Percentiles rank a stretch among this genome's conserved stretches.
These are phyloP conservation scores for Tigriopus californicus DNA, from an alignment of 2,888 invertebrate genomes.

Conservation along the genomic window DNA sequence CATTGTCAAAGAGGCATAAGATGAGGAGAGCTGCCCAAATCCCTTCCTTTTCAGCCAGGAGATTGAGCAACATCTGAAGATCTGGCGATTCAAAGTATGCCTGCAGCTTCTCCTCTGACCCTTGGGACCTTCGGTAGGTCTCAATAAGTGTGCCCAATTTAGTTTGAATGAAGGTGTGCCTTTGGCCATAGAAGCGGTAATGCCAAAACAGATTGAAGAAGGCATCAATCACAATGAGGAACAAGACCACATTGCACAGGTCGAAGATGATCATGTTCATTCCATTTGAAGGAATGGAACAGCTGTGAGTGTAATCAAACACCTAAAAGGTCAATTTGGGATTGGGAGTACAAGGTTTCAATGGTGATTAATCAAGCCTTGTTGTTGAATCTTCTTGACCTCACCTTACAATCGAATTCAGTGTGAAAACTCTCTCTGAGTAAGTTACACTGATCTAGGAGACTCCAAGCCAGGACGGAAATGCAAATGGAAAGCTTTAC, in stretches of 20 bases:
- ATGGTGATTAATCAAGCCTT: too few relatives aligned
- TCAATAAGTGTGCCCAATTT: not conserved
- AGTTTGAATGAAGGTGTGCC: not conserved
- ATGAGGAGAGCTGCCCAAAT: not conserved
- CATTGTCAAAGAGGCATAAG: not conserved
- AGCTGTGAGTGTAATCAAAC: not conserved
- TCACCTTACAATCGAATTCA: not conserved
- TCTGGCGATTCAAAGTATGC: not conserved
- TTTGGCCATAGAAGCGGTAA: not conserved
- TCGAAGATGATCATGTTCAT: constrained; percentile 5
- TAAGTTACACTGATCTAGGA: not conserved
- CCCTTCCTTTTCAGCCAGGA: not conserved
- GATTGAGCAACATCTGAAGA: not conserved
- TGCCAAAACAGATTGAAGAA: not conserved
- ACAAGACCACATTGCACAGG: not conserved
- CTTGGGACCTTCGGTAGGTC: not conserved
- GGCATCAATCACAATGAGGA: not conserved
- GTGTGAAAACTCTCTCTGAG: not conserved
- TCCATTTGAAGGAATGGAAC: not conserved
- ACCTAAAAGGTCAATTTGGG: not conserved
- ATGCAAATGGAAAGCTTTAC: not conserved
- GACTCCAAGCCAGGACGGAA: not conserved
- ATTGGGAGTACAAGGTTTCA: too few relatives aligned
- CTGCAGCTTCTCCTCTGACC: not conserved
- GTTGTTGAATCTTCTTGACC: too few relatives aligned